Base-by-base conservation (phyloP, 2,888 invertebrate species). In the Cosmorhoe ocellata region DNA sequence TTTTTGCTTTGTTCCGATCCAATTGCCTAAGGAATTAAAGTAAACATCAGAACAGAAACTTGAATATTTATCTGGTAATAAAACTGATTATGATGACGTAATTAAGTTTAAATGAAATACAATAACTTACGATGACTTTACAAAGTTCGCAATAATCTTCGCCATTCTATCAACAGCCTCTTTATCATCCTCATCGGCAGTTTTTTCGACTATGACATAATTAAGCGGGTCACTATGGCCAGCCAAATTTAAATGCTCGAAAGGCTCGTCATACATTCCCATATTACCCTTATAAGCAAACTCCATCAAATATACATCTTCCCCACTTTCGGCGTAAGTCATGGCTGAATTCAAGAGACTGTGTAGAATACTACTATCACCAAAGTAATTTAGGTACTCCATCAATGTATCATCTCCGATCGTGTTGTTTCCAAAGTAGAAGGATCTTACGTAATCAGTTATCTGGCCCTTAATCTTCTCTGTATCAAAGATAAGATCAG, bases 141-240 rank as follows among this genome's bases (percentile, higher is more conserved):
- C 59, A 41, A 67, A 76, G 49, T 72, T 70, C 0, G 60, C 39
- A 6, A 73, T 43, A n/a, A 76, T 52, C 42, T 50, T 63, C 3
- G 66, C 41, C 44, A 71, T 56, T 27, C 69, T 65, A 3, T 59
- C 33, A 6, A 69, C 69, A 0, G 62, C 52, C 3, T 59, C 27
- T 43, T 52, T 57, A 39, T 74, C 70, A 18, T 40, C 31, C 0
- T 54, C 42, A 8, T 28, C 11, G 5, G 54, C 31, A 2, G 41
- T 10, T 3, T 51, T 59, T 6, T 57, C 62, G 12, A 71, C 47
- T 34, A 76, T 66, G 0, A 61, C 61, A 33, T 73, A 58, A 36
- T 68, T 69, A 1, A 64, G 31, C 0, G 66, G 59, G 38, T 71
- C 72, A 0, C 71, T 71, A 33, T 76, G 75, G 0, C 72, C 72